Conservation (phyloP, 2,797 vertebrate species). For the Knipowitschia caucasica region DNA sequence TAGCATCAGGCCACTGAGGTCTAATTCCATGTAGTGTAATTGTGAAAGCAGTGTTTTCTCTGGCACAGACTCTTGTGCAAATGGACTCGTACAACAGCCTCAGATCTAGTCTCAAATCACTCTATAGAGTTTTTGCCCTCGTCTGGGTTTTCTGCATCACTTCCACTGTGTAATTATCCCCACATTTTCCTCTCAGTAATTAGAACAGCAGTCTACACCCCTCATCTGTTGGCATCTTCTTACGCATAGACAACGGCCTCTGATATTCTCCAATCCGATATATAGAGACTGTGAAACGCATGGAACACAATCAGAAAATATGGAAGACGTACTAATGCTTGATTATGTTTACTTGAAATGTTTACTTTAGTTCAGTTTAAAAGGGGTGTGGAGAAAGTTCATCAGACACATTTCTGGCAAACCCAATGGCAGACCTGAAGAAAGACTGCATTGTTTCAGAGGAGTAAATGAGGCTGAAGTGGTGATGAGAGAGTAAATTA, state of each 20-base stretch:
- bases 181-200: conserved; percentile 67
- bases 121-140: conserved; percentile 40
- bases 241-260: conserved; percentile 50
- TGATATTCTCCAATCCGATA: conserved; percentile 47
- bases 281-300: conserved; percentile 47
- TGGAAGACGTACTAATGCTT: conserved; percentile 26
- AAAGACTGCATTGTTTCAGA: conserved; percentile 69
- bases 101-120: conserved; percentile 43
- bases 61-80: conserved; percentile 46
- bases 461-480: conserved; percentile 69
- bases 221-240: conserved; percentile 67
- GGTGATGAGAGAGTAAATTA: conserved; percentile 77
- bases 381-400: conserved; percentile 48
- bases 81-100: conserved; percentile 39
- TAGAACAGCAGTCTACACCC: conserved; percentile 64
- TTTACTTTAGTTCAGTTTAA: conserved; percentile 40
- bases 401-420: conserved; percentile 64
- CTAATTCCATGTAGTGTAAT: conserved; percentile 34
- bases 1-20: not conserved
- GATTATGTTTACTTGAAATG: conserved; percentile 56
- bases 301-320: conserved; percentile 52
- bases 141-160: conserved; percentile 62
- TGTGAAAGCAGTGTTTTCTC: conserved; percentile 38
- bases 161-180: conserved; percentile 70
- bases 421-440: conserved; percentile 71